Base-by-base conservation (phyloP, 2,113 vertebrate species). In the Phylloscopus trochiloides region DNA sequence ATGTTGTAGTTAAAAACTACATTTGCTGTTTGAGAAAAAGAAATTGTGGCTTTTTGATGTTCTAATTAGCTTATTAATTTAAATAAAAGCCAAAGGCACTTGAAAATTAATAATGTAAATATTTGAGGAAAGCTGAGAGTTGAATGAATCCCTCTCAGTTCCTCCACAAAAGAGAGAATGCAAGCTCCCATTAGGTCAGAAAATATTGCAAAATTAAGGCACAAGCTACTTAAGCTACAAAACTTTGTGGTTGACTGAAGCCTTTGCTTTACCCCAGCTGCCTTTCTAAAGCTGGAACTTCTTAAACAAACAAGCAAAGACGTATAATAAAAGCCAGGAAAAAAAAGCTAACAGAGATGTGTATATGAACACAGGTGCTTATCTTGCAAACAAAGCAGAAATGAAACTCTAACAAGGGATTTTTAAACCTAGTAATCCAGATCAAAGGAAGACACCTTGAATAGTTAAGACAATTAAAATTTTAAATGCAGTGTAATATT, bases 391-490 rank as follows among this genome's bases (percentile, higher is more conserved):
- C 8, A 14, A 70, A 95, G 71, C 91, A 94, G 92, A 79, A 91
- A 43, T 74, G 9, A 75, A 87, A 72, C 18, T 57, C 70, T 92
- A 86, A 94, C 84, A 87, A 75, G 86, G 76, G 68, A 89, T 85
- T 95, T 95, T 91, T 84, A 87, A 94, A 71, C 48, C 50, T 59
- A 70, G 55, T 75, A 85, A 94, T 50, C 4, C n/a, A 92, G 47
- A 97, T 92, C 92, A 96, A 94, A 97, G 78, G 34, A 76, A 87
- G 40, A 82, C 25, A 85, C 84, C 38, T 90, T 70, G 75, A 82
- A 76, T 42, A 88, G 63, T 86, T 82, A 76, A 74, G 50, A 65
- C 84, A 96, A 92, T 89, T 91, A 91, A 75, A 95, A 85, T 72
- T 62, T 79, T 78, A 81, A 87, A 73, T 1, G 1, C 50, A 78